A percentile compares a stretch with the other conserved stretches of the same genome.
These are phyloP conservation scores for Takifugu flavidus DNA, from an alignment of 2,113 vertebrate genomes.

Conservation along the genomic window DNA sequence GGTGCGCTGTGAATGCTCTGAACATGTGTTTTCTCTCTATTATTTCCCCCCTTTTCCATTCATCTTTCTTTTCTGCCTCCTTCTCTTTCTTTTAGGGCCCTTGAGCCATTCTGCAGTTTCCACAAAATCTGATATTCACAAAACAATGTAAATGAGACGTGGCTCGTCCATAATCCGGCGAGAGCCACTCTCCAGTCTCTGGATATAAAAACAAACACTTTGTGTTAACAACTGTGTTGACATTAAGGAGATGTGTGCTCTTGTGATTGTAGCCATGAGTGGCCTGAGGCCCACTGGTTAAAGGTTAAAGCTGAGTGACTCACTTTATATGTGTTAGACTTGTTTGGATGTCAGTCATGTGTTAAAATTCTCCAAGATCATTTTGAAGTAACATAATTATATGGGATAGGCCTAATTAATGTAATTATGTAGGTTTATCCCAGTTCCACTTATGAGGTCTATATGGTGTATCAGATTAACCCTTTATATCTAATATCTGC, in stretches of 20 bases:
- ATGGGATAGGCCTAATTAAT: too few species aligned
- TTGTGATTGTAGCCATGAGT: conserved; percentile 39
- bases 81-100: not conserved
- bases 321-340: conserved; percentile 19
- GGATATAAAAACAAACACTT: conserved; percentile 32
- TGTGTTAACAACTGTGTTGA: conserved; percentile 39
- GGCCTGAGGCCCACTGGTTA: conserved; percentile 24
- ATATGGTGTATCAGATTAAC: conserved; percentile 7
- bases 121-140: not conserved
- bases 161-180: conserved; percentile 19
- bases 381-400: not conserved
- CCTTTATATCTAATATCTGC: not conserved
- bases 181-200: conserved; percentile 8
- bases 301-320: conserved; percentile 30
- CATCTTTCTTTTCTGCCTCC: conserved; percentile 6
- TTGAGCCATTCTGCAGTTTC: not conserved
- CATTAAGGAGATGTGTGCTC: conserved; percentile 53
- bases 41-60: conserved; percentile 15
- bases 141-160: conserved; percentile 17
- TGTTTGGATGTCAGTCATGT: conserved; percentile 11
- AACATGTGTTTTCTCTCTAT: conserved; percentile 62
- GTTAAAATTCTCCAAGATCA: not conserved
- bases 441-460: not conserved
- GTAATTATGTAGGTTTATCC: not conserved
- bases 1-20: conserved; percentile 48